phyloP scores from a whole-genome alignment of 2,113 vertebrate genomes.

The Toxotes jaculatrix region DNA sequence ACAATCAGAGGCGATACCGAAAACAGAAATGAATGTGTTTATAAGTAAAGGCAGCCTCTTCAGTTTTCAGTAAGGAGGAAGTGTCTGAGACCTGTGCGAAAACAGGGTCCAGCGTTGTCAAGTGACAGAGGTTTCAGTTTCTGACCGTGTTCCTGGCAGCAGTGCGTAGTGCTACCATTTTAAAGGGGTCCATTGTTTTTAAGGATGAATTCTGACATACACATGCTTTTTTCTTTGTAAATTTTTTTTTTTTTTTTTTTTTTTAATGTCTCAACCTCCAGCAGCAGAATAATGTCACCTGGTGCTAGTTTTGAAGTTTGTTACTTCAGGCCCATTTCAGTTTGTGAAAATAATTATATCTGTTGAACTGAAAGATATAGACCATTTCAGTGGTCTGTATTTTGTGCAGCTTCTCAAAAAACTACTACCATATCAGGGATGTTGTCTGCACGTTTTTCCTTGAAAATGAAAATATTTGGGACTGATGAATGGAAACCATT shows the following conservation, averaged over 20 bases:
- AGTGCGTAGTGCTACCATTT: background rate
- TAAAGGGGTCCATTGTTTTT: background rate
- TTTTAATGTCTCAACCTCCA: background rate
- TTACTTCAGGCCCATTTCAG: background rate
- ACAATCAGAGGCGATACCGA: background rate
- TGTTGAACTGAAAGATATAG: background rate
- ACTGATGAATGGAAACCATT: background rate
- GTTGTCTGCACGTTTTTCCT: background rate
- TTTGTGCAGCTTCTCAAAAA: background rate
- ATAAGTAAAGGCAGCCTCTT: background rate
- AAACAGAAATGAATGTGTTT: background rate
- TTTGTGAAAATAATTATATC: background rate
- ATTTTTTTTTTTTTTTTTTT: background rate
- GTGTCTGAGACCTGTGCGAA: conserved; percentile 26
- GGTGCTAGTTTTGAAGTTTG: background rate
- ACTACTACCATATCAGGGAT: background rate
- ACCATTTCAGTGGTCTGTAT: background rate
- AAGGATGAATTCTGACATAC: background rate
- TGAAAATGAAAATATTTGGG: background rate
- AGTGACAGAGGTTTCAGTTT: conserved; percentile 31
- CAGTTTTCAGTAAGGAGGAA: conserved; percentile 47
- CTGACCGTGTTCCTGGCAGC: background rate
- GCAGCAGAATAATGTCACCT: background rate
- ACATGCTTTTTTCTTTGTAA: no score
- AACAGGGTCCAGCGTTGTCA: background rate